Evolutionary conservation across 2,797 vertebrate genomes (phyloP).

Genomic region (Sebastes trivittatus): DNA sequence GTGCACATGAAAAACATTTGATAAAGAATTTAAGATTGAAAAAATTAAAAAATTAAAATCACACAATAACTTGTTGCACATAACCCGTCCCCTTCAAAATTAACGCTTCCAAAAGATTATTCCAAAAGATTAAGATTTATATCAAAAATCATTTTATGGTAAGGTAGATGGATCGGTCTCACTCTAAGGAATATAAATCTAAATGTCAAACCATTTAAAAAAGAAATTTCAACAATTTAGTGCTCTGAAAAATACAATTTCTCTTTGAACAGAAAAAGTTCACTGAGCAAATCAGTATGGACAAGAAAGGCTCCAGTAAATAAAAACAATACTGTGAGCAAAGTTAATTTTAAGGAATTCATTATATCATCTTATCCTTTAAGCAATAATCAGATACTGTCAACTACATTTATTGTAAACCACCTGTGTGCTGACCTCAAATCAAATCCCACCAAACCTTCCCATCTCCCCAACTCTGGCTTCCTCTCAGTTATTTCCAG

Average conservation of each 20-base stretch:
- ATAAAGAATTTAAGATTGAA: conserved; percentile 65
- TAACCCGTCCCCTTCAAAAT: conserved; percentile 80
- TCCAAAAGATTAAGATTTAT: conserved; percentile 9
- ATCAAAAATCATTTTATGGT: not conserved
- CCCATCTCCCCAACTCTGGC: not conserved
- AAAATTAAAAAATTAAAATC: conserved; percentile 60
- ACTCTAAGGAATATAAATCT: conserved; percentile 56
- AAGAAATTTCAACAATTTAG: not conserved
- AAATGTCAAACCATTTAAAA: not conserved
- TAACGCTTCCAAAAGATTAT: conserved; percentile 79
- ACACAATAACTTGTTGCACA: conserved; percentile 81
- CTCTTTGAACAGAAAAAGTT: not conserved
- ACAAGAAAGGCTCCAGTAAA: not conserved
- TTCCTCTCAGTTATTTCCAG: not conserved
- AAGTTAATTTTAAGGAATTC: not conserved
- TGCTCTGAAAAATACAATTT: not conserved
- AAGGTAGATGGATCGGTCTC: conserved; percentile 63
- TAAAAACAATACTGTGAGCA: not conserved
- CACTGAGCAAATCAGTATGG: not conserved
- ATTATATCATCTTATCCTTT: not conserved
- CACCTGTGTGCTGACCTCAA: not conserved
- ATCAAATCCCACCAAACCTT: not conserved
- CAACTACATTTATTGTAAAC: not conserved
- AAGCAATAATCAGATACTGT: not conserved
- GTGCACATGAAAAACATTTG: conserved; percentile 77